phyloP scores from a whole-genome alignment of 2,888 invertebrate species.

The Platypus cylindrus region DNA sequence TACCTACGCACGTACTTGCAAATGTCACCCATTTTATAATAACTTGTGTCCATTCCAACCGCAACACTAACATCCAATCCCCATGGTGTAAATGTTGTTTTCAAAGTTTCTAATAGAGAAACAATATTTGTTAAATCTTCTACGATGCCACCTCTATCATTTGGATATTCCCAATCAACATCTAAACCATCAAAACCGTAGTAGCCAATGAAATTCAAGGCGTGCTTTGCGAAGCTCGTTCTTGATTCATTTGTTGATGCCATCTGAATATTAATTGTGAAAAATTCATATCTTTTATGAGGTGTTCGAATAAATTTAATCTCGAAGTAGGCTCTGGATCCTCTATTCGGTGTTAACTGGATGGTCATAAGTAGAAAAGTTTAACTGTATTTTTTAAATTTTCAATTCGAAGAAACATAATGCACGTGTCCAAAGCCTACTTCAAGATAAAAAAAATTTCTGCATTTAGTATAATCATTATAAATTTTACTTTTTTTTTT shows the following conservation, averaged over 20 bases:
- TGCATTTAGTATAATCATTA: too few relatives aligned
- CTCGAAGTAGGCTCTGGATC: too few relatives aligned
- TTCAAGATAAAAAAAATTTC: too few relatives aligned
- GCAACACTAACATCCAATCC: constrained; percentile 36
- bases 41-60: constrained; percentile 32
- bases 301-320: too few relatives aligned
- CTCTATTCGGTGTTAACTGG: too few relatives aligned
- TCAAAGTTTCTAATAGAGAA: constrained; percentile 31
- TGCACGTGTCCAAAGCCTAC: too few relatives aligned
- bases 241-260: constrained; percentile 29
- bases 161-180: constrained; percentile 61
- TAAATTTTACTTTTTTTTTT: too few relatives aligned
- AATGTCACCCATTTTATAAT: constrained; percentile 20
- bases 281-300: too few relatives aligned
- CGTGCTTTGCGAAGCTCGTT: constrained; percentile 34
- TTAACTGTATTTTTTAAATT: too few relatives aligned
- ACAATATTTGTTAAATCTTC: constrained; percentile 23
- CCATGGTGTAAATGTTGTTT: constrained; percentile 31
- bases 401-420: too few relatives aligned
- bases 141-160: constrained; percentile 38
- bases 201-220: constrained; percentile 26
- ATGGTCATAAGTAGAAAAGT: too few relatives aligned
- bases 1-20: constrained; percentile 24
- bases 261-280: too few relatives aligned
- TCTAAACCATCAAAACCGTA: constrained; percentile 58